phyloP scores from a whole-genome alignment of 2,113 vertebrate species.

The Apistogramma diplotaenia region DNA sequence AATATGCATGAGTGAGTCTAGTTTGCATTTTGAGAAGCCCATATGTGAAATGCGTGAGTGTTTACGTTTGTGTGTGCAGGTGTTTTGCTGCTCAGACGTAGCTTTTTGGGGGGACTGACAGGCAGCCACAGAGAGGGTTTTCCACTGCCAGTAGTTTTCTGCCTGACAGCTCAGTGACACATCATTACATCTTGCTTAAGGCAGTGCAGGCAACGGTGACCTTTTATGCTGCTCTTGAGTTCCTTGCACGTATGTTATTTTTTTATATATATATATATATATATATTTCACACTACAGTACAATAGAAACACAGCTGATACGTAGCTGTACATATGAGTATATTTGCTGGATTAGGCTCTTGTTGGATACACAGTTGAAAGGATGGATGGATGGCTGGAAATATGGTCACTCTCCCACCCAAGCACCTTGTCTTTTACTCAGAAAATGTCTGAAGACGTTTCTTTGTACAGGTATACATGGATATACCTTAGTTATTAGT shows the following conservation, averaged over 20 bases:
- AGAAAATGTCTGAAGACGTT: neutral
- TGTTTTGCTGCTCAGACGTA: constrained; percentile 1
- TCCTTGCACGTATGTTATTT: constrained; percentile 10
- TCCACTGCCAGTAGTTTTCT: constrained; percentile 37
- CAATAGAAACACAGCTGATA: neutral
- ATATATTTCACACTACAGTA: neutral
- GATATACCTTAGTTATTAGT: neutral
- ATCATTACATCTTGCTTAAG: constrained; percentile 62
- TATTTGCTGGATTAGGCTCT: neutral
- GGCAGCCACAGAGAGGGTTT: constrained; percentile 28
- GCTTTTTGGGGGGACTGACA: constrained; percentile 1
- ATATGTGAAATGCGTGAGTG: neutral
- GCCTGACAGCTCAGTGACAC: constrained; percentile 67
- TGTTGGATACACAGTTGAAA: neutral
- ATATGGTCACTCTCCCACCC: neutral
- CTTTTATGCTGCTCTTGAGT: constrained; percentile 51
- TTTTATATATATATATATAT: neutral
- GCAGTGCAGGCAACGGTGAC: constrained; percentile 54
- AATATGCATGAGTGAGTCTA: neutral
- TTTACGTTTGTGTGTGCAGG: neutral
- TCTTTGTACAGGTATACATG: neutral
- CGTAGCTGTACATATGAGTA: neutral
- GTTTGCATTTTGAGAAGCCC: neutral
- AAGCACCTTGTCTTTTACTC: neutral
- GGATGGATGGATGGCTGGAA: neutral